Evolutionary conservation across 2,113 vertebrate genomes (phyloP), one percentile per base, ranked within the genome.

Genomic region (Paraplagusia blochii): DNA sequence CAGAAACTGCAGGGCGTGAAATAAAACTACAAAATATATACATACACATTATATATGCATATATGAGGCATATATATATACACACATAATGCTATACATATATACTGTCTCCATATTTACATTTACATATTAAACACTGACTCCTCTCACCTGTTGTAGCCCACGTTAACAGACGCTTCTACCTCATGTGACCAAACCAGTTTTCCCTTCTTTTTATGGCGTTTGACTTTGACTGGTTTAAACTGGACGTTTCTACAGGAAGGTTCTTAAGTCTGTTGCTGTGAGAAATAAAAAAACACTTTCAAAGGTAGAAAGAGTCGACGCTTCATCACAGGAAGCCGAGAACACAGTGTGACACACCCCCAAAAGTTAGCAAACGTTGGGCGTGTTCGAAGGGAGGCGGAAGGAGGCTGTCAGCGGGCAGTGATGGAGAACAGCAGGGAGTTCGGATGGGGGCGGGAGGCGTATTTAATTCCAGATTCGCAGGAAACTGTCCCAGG

Each of bases 401-500:
- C n/a, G n/a, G n/a, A 6, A 46, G 63, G 65, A 54, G 43, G 58
- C 38, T 44, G 74, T 29, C 22, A 29, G 66, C 9, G 4, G 78
- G 69, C 60, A 69, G 82, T 73, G 74, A 73, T 72, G 51, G 53
- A 72, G 51, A 64, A 67, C 9, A 48, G 44, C 29, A 22, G 35
- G 57, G 44, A 44, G 18, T 19, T 39, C n/a, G n/a, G n/a, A n/a
- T n/a, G n/a, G n/a, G n/a, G n/a, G n/a, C n/a, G n/a, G n/a, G n/a
- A 19, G 19, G 63, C 45, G 42, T 42, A 66, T 93, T 63, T 92
- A 98, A 90, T 98, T 98, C 95, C 96, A 98, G 91, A 99, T 95
- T 88, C 95, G 92, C 74, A 99, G 95, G 88, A 99, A 99, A 94
- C 96, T 98, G 92, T 99, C 96, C 95, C 96, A 98, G 87, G 96